These are phyloP conservation scores for Mesitornis unicolor DNA, from an alignment of 2,113 vertebrate genomes.

Conservation along the genomic window DNA sequence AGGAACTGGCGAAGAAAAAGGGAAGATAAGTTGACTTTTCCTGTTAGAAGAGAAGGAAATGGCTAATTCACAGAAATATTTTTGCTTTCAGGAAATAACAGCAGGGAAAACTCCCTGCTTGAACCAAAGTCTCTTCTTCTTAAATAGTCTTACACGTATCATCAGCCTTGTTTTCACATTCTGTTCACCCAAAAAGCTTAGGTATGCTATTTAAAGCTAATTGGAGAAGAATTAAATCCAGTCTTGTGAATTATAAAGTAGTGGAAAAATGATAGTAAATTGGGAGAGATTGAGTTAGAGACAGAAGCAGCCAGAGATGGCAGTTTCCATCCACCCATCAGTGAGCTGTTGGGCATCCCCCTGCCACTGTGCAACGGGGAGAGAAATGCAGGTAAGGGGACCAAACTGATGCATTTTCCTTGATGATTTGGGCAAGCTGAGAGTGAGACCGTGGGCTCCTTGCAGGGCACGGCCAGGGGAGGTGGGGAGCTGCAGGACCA, in stretches of 20 bases:
- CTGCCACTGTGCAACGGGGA: neutral
- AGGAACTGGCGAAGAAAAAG: slow-evolving; percentile 3
- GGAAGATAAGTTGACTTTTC: slow-evolving; percentile 10
- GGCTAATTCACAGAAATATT: neutral
- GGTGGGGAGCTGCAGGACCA: neutral
- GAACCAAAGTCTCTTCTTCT: neutral
- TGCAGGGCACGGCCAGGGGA: rapidly evolving
- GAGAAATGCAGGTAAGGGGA: neutral
- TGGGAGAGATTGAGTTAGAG: neutral
- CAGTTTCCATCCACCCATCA: neutral
- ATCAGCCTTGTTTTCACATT: no score
- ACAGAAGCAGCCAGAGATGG: neutral
- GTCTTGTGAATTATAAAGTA: neutral
- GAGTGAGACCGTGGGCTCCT: rapidly evolving
- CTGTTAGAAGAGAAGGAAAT: slow-evolving; percentile 11
- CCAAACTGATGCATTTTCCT: neutral
- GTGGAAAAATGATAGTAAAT: neutral
- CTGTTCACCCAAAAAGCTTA: neutral
- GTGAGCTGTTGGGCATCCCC: rapidly evolving
- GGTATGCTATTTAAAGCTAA: neutral
- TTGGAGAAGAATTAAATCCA: neutral
- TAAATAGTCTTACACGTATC: neutral
- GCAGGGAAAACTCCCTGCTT: neutral
- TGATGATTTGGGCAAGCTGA: neutral
- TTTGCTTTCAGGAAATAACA: neutral